These are phyloP conservation scores for Caenorhabditis japonica DNA, from an alignment of 2,888 invertebrate genomes.

Conservation along the genomic window DNA sequence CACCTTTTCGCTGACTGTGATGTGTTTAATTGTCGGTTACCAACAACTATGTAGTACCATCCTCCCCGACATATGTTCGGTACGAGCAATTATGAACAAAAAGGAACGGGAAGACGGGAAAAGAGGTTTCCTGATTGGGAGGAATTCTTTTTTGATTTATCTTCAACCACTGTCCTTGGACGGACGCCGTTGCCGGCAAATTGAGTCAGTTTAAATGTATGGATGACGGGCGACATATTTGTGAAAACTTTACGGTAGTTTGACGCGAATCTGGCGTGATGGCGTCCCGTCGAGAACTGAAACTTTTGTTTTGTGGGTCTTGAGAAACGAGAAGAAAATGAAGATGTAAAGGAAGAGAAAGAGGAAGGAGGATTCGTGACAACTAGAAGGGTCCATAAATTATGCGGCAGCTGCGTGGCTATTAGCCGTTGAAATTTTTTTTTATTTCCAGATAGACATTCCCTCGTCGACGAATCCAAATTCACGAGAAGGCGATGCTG, in stretches of 20 bases:
- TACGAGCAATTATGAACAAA: slow-evolving; percentile 19
- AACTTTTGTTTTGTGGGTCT: no score
- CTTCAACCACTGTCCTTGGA: no score
- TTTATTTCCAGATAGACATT: slow-evolving; percentile 29
- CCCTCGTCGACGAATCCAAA: slow-evolving; percentile 1
- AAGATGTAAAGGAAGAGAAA: no score
- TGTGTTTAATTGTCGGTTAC: slow-evolving; percentile 46
- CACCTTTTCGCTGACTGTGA: slow-evolving; percentile 33
- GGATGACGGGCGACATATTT: slow-evolving; percentile 45
- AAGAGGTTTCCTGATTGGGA: no score
- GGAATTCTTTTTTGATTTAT: no score
- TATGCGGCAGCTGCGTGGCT: slow-evolving; percentile 39
- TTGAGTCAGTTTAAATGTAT: no score
- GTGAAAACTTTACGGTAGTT: slow-evolving; percentile 44
- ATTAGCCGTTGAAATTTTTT: not conserved
- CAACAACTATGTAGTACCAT: slow-evolving; percentile 11
- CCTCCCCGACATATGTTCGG: slow-evolving; percentile 42
- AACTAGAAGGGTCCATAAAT: slow-evolving; percentile 49
- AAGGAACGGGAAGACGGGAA: not conserved
- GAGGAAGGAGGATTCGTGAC: slow-evolving; percentile 23
- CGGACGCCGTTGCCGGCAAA: no score
- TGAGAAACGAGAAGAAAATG: slow-evolving; percentile 26
- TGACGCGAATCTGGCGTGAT: slow-evolving; percentile 40
- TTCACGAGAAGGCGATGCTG: slow-evolving; percentile 5
- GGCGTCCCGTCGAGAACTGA: slow-evolving; percentile 39